phyloP scores from a whole-genome alignment of 2,113 vertebrate genomes.

The Neopipo cinnamomea region DNA sequence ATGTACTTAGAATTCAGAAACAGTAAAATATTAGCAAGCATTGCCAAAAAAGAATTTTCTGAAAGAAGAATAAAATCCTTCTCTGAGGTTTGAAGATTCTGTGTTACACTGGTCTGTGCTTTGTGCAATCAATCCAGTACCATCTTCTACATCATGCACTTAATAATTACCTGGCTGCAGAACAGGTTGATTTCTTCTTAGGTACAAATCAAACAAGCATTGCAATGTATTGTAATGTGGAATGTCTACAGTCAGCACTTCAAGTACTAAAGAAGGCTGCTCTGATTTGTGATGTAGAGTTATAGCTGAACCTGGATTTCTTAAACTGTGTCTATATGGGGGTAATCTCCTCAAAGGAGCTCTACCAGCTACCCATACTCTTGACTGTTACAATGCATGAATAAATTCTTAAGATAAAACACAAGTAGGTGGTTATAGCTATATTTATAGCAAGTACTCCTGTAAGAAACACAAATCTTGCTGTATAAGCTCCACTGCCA shows the following conservation, averaged over 20 bases:
- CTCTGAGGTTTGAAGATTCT: background rate
- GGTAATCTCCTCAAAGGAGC: background rate
- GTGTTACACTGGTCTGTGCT: background rate
- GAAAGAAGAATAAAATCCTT: background rate
- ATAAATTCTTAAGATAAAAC: background rate
- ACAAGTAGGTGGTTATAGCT: background rate
- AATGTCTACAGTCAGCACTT: background rate
- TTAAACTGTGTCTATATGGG: background rate
- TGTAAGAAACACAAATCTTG: background rate
- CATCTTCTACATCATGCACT: background rate
- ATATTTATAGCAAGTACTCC: background rate
- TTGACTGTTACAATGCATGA: background rate
- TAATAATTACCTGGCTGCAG: slow-evolving; percentile 3
- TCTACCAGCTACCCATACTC: background rate
- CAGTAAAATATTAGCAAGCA: background rate
- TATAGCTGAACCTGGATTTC: background rate
- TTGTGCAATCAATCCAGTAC: background rate
- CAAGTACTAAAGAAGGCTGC: background rate
- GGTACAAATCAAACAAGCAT: background rate
- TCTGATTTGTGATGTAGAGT: background rate
- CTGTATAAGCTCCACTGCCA: background rate
- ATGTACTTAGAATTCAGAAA: background rate
- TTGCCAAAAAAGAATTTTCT: background rate
- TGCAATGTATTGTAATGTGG: background rate
- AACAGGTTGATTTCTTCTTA: background rate